Evolutionary conservation across 2,888 invertebrate species (phyloP), one percentile per base, ranked within the genome.

Genomic region (Elmis aenea): DNA sequence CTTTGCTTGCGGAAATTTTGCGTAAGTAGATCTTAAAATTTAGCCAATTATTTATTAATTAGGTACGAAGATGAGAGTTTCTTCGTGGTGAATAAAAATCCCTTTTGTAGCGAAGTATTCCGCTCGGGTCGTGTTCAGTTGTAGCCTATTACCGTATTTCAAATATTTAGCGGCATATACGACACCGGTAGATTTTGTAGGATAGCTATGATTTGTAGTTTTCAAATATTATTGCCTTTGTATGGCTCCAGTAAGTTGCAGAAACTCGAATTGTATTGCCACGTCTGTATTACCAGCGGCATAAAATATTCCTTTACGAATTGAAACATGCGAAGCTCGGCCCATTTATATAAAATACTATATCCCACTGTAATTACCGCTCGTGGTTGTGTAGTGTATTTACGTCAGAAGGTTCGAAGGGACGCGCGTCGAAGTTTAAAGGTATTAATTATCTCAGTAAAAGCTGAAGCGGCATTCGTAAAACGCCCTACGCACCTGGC

Each of bases 161-260:
- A 58, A 55, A 54, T 56, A 56, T 58, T 54, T 56, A 54, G 54
- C 52, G 45, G 41, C 46, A 34, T 39, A 36, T 39, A 31, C 31
- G 44, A 36, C 33, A 42, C 32, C 51, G 48, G 59, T 55, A 61
- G 62, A 64, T 66, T 62, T 63, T 62, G 55, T 62, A 47, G 64
- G 64, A 64, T 65, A 55, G 61, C 54, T 54, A 61, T 66, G 66
- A 66, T 66, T 66, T 66, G 66, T 65, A 61, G 63, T 63, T 62
- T 58, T 56, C 59, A 58, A 64, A 63, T 63, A 57, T 59, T 64
- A 62, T 61, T 62, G 61, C 59, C n/a, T n/a, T n/a, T n/a, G n/a
- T n/a, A n/a, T n/a, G n/a, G n/a, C 51, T 52, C 50, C 22, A n/a
- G n/a, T n/a, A n/a, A n/a, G n/a, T n/a, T n/a, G n/a, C n/a, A n/a